Evolutionary conservation across 2,888 invertebrate species (phyloP).

Genomic region (Tupiocoris notatus): DNA sequence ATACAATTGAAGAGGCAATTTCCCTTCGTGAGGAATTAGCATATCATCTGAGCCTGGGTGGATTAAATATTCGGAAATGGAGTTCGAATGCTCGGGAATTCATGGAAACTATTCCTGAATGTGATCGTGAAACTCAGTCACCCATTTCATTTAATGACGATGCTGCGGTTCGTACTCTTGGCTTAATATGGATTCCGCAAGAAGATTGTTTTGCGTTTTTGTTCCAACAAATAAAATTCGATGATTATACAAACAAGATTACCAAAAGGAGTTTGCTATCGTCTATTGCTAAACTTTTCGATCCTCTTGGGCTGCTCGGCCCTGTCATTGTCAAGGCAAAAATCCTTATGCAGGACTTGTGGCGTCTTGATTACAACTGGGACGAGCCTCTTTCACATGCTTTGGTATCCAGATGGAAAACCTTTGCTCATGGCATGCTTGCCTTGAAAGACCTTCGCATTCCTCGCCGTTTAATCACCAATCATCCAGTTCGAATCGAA

Average conservation of each 20-base stretch:
- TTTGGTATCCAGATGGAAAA: neutral
- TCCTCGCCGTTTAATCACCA: neutral
- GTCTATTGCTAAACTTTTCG: constrained; percentile 8
- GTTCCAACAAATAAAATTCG: no score
- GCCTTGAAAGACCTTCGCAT: neutral
- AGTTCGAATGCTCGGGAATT: neutral
- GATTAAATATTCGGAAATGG: no score
- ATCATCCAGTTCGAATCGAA: no score
- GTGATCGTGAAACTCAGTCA: neutral
- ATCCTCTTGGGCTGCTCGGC: constrained; percentile 17
- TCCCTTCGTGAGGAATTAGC: no score
- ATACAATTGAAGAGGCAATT: neutral
- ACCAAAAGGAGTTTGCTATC: neutral
- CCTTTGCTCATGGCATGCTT: neutral
- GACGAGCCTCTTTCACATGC: neutral
- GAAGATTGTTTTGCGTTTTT: constrained; percentile 10
- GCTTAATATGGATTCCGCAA: constrained; percentile 5
- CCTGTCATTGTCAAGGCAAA: constrained; percentile 24
- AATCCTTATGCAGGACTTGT: constrained; percentile 15
- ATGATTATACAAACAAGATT: no score
- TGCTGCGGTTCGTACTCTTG: constrained; percentile 25
- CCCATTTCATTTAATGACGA: no score
- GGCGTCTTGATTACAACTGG: constrained; percentile 5
- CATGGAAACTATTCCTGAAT: neutral
- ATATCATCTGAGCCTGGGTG: no score